These are phyloP conservation scores for Acropora yongei DNA, from an alignment of 64 coral and sea anemone species.

Conservation along the genomic window DNA sequence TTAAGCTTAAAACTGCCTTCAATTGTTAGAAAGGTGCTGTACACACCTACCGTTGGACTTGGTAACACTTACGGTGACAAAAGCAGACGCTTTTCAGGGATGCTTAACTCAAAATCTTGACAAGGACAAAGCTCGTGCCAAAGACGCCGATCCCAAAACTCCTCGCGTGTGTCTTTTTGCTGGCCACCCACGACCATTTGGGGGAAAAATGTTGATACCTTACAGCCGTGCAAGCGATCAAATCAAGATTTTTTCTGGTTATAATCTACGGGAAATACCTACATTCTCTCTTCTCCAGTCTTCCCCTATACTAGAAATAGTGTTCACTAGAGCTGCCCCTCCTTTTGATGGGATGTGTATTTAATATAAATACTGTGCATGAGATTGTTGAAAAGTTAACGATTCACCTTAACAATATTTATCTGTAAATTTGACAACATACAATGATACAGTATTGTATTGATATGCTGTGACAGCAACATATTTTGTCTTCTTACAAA, in stretches of 20 bases:
- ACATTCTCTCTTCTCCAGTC: conserved; percentile 26
- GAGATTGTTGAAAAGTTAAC: no score
- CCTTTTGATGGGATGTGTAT: no score
- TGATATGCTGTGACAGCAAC: no score
- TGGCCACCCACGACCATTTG: not conserved
- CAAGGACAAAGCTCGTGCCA: conserved; percentile 19
- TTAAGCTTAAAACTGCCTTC: not conserved
- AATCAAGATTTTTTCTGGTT: conserved; percentile 7
- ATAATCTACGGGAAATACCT: conserved; percentile 24
- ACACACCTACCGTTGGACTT: not conserved
- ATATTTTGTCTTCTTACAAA: no score
- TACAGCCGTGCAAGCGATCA: not conserved
- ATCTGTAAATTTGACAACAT: no score
- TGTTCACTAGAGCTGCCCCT: no score
- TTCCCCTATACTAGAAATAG: not conserved
- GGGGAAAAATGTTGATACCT: not conserved
- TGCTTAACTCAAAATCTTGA: not conserved
- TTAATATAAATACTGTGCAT: no score
- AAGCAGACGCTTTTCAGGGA: not conserved
- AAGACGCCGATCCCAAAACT: not conserved
- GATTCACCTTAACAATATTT: no score
- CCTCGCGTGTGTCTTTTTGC: not conserved
- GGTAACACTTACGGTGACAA: not conserved
- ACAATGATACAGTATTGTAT: no score
- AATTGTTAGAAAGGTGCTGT: not conserved